Evolutionary conservation across 2,113 vertebrate genomes (phyloP), one percentile per base, ranked within the genome.

Genomic region (Corvus moneduloides): DNA sequence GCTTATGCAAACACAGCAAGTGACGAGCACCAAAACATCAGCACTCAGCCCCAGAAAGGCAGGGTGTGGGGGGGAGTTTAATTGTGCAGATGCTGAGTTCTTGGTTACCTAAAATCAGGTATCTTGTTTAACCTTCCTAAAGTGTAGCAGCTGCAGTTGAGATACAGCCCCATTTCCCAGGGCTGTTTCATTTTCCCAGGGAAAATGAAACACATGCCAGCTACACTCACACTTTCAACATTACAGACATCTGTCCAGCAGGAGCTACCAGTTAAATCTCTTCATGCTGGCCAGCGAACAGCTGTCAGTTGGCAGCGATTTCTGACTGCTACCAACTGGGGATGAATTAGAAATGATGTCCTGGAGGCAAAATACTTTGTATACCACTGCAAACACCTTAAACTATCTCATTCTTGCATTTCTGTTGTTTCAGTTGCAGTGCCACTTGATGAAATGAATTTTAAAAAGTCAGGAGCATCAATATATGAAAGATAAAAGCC

Each of bases 371-470:
- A 90, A 58, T 56, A 71, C 44, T 95, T 39, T 32, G 51, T 72
- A 39, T 37, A 79, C 58, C 49, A 10, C 93, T 54, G 77, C 81
- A 88, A 93, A 91, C 39, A 84, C 91, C 81, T 86, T 54, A 26
- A 94, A 56, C 41, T 30, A 49, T 13, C 68, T 68, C 21, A 0
- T 67, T 84, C 37, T 54, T 7, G 7, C 52, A 23, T n/a, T 83
- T 69, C 89, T 80, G 48, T 85, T 96, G 56, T 84, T 95, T 35
- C 74, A 73, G 49, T 51, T 71, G 51, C 84, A 68, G 61, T 84
- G 52, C n/a, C 46, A 48, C 89, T 92, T 44, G 87, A 94, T 44
- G 49, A 97, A 97, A 77, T 89, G 69, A 90, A 90, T 96, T 96
- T 94, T 96, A 83, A 87, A 52, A 69, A 95, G 94, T 94, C n/a